These are phyloP conservation scores for Cyclophora punctaria DNA, from an alignment of 2,888 invertebrate species.

Conservation along the genomic window DNA sequence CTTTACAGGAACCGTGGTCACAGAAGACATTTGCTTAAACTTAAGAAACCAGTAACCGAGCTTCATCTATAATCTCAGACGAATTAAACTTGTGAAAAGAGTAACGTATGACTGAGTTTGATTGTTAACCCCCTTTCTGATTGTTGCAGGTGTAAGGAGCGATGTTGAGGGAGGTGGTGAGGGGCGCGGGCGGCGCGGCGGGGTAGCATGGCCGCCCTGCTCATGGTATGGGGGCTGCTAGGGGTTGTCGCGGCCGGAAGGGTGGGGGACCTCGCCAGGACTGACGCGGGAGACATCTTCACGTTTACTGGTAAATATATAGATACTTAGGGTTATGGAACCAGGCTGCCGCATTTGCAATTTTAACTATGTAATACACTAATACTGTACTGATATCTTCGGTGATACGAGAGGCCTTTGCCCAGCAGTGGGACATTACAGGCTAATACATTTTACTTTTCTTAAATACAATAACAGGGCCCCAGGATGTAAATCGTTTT, in stretches of 20 bases:
- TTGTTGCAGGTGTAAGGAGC: conserved; percentile 34
- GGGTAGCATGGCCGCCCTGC: conserved; percentile 61
- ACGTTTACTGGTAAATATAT: conserved; percentile 43
- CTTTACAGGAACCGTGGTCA: too few species aligned
- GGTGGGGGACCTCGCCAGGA: conserved; percentile 57
- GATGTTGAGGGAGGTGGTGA: conserved; percentile 41
- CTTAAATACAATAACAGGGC: too few species aligned
- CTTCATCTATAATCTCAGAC: background rate
- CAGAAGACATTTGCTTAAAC: too few species aligned
- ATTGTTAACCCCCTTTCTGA: conserved; percentile 2
- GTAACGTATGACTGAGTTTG: conserved; percentile 1
- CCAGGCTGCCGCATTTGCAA: too few species aligned
- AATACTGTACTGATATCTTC: too few species aligned
- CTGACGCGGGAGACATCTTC: conserved; percentile 64
- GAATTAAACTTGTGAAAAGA: background rate
- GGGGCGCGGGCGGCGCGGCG: conserved; percentile 45
- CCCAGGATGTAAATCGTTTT: too few species aligned
- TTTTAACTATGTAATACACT: too few species aligned
- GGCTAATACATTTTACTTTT: too few species aligned
- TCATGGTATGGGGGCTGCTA: conserved; percentile 50
- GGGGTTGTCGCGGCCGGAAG: conserved; percentile 47
- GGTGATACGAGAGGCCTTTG: too few species aligned
- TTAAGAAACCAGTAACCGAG: too few species aligned
- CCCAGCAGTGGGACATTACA: too few species aligned
- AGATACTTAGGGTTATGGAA: too few species aligned